A percentile compares a stretch with the other conserved stretches of the same genome.
Conservation (phyloP, 2,797 vertebrate species). For the Coregonus suidteri region DNA sequence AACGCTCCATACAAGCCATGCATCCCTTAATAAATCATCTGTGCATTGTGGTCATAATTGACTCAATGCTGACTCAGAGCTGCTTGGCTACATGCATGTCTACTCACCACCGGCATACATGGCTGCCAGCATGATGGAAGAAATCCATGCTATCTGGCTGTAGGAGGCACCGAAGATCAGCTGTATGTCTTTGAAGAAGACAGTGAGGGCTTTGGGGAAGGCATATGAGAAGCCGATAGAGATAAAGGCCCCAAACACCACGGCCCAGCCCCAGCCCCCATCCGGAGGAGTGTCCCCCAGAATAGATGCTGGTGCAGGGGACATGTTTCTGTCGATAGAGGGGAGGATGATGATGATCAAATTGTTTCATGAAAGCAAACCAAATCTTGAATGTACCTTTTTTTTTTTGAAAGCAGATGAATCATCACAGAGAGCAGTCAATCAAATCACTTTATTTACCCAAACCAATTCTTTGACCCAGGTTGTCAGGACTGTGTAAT, state of each 20-base stretch:
- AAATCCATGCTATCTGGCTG: constrained; percentile 79
- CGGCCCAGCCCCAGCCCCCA: constrained; percentile 80
- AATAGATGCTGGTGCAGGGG: constrained; percentile 34
- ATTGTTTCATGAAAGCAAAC: no score
- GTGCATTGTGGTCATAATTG: no score
- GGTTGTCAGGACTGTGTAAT: no score
- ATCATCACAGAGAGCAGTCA: no score
- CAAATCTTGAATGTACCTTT: no score
- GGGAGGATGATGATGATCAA: not conserved
- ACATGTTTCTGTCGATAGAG: constrained; percentile 62
- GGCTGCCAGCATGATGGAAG: constrained; percentile 80
- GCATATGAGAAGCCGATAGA: constrained; percentile 83
- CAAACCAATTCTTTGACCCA: no score
- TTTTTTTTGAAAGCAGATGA: no score
- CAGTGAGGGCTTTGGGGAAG: constrained; percentile 80
- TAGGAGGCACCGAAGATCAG: constrained; percentile 75
- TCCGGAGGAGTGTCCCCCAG: constrained; percentile 64
- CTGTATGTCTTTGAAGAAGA: constrained; percentile 85
- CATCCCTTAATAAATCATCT: no score
- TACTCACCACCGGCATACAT: constrained; percentile 83
- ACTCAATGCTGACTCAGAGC: no score
- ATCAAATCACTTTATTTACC: no score
- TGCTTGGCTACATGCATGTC: not conserved
- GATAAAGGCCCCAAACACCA: constrained; percentile 78
- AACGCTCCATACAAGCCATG: no score